Evolutionary conservation across 2,888 invertebrate genomes (phyloP), one percentile per base, ranked within the genome.

Genomic region (Caenorhabditis zanzibari): DNA sequence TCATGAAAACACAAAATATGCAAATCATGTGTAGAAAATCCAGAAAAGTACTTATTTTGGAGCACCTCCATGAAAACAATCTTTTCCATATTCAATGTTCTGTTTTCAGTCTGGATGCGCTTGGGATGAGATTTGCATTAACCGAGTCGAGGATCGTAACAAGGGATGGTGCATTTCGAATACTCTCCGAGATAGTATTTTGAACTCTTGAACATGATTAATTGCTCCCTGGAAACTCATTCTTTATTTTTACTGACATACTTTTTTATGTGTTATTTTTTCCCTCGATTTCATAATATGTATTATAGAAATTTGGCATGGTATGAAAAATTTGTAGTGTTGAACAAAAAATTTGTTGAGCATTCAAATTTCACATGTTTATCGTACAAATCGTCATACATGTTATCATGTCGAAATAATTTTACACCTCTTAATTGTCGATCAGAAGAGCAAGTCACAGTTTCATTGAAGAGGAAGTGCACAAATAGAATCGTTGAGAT

Each of bases 121-220:
- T 35, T 88, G 88, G 88, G 85, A 88, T 75, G 88, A 88, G 56
- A 80, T 83, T n/a, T 88, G 88, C 73, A 86, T 88, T 56, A 81
- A 80, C 58, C 81, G 86, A 24, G 88, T 88, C 14, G 88, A 88
- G 35, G 86, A 88, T 56, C 66, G 69, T 5, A 74, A 64, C 26
- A 72, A 74, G n/a, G 88, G 88, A 54, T 88, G 88, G 88, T 88
- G 88, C 75, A 86, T 88, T 76, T 85, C 88, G 16, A 86, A 88
- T 52, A 85, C 84, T 10, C 74, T 88, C 9, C 76, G 88, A 22
- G 88, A 88, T 71, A 85, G 86, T 66, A 85, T 88, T 47, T 79
- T 88, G 52, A 86, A 88, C 69, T 85, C 85, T 9, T 86, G 68
- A 75, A 54, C 3, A 0, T 7, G 32, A 7, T 14, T 7, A 10